A percentile compares a stretch with the other conserved stretches of the same genome.
These are phyloP conservation scores for Colaptes auratus DNA, from an alignment of 2,113 vertebrate genomes.

Conservation along the genomic window DNA sequence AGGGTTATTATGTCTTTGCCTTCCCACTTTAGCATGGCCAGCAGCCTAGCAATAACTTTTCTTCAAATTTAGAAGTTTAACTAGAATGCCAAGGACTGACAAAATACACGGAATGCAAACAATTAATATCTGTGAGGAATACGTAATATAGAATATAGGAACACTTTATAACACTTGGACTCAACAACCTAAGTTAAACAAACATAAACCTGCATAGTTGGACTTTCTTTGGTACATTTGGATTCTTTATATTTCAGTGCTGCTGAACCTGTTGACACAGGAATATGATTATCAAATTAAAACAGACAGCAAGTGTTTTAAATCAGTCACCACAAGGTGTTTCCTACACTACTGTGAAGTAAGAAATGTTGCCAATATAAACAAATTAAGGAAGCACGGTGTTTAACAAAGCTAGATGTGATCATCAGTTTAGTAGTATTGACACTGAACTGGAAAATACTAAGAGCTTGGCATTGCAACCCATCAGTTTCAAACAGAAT, in stretches of 20 bases:
- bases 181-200: not conserved
- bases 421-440: not conserved
- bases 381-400: not conserved
- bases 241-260: not conserved
- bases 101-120: not conserved
- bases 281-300: not conserved
- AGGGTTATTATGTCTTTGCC: not conserved
- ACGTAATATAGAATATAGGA: not conserved
- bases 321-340: not conserved
- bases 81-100: not conserved
- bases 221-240: not conserved
- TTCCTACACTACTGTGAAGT: not conserved
- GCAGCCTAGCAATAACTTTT: not conserved
- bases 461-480: not conserved
- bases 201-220: not conserved
- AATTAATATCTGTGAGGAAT: not conserved
- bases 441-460: not conserved
- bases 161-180: not conserved
- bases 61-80: not conserved
- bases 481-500: not conserved
- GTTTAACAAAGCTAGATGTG: not conserved
- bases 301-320: not conserved
- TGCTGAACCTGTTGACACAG: not conserved
- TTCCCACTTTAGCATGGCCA: not conserved
- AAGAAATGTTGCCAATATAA: not conserved